Evolutionary conservation across 2,113 vertebrate species (phyloP).

Genomic region (Phylloscopus whistleri): DNA sequence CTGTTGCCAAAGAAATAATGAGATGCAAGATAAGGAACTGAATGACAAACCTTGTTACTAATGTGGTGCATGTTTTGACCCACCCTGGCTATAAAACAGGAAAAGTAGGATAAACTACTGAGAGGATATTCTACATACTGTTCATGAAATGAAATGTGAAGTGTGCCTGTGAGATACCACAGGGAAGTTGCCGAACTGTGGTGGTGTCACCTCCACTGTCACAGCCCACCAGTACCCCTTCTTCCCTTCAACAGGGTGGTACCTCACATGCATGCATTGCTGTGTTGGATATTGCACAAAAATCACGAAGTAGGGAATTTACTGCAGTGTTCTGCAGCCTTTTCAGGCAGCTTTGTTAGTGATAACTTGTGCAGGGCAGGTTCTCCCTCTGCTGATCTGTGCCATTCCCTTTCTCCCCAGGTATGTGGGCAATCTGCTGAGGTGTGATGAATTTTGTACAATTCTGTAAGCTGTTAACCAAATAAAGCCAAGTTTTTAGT

Average conservation of each 20-base stretch:
- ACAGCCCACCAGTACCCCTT: neutral
- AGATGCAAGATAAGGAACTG: conserved; percentile 22
- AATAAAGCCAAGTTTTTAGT: neutral
- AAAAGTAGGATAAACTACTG: neutral
- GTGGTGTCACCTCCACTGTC: neutral
- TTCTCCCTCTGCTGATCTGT: neutral
- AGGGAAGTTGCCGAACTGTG: neutral
- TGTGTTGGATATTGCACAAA: neutral
- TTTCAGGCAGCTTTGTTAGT: neutral
- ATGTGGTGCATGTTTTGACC: neutral
- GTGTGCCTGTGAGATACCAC: neutral
- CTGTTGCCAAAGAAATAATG: conserved; percentile 42
- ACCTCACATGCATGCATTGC: fast-evolving
- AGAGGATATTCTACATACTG: fast-evolving
- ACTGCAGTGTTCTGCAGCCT: neutral
- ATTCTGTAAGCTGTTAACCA: neutral
- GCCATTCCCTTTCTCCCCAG: neutral
- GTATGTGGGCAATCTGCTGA: fast-evolving
- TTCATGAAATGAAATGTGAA: neutral
- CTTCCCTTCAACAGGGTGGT: neutral
- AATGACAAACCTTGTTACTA: neutral
- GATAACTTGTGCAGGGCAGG: neutral
- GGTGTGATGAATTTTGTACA: neutral
- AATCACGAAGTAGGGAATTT: neutral
- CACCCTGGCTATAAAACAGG: neutral